phyloP scores from a whole-genome alignment of 2,113 vertebrate species.

The Ophthalmolycus amberensis region DNA sequence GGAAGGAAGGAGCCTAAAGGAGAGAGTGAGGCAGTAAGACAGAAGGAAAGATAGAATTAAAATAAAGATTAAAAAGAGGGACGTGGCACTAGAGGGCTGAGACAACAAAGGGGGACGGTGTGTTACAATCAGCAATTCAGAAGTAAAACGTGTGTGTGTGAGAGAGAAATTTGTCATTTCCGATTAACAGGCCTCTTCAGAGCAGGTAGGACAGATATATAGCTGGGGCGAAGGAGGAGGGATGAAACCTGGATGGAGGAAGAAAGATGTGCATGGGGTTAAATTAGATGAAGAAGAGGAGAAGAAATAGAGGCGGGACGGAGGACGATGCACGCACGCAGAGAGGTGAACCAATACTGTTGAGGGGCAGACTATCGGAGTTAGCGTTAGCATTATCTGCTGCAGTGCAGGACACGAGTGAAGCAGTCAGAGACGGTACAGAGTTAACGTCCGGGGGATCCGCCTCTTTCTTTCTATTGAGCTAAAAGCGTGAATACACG shows the following conservation, averaged over 20 bases:
- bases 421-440: background rate
- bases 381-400: constrained; percentile 3
- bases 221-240: background rate
- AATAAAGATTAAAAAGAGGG: background rate
- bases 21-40: background rate
- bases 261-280: background rate
- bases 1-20: background rate
- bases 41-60: background rate
- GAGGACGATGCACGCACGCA: background rate
- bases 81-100: background rate
- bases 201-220: background rate
- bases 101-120: background rate
- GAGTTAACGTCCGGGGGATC: background rate
- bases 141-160: too few species aligned
- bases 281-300: background rate
- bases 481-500: background rate
- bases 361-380: background rate
- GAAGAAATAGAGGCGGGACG: background rate
- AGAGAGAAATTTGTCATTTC: too few species aligned
- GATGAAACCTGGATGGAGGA: background rate
- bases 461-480: background rate
- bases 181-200: constrained; percentile 1
- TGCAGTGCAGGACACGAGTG: background rate
- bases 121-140: too few species aligned
- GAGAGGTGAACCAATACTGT: background rate